These are phyloP conservation scores for Furnarius figulus DNA, from an alignment of 2,113 vertebrate species.

Conservation along the genomic window DNA sequence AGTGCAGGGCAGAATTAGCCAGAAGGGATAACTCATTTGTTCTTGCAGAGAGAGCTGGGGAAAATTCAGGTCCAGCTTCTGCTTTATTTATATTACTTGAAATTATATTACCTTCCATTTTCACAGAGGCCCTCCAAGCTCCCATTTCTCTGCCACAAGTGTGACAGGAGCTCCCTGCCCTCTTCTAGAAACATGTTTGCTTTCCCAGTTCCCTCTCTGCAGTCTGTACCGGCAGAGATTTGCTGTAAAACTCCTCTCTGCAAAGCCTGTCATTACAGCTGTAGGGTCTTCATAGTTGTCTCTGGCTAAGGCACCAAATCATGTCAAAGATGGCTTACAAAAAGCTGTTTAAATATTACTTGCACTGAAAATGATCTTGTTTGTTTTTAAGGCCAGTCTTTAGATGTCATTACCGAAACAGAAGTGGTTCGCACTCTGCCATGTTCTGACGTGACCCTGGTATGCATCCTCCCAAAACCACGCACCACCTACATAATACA, in stretches of 20 bases:
- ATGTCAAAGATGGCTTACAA: neutral
- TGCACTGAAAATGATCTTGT: neutral
- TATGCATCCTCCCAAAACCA: neutral
- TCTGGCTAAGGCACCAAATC: neutral
- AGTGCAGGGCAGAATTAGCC: neutral
- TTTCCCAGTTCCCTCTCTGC: neutral
- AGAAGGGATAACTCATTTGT: neutral
- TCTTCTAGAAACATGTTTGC: neutral
- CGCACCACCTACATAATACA: neutral
- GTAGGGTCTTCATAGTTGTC: neutral
- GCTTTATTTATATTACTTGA: neutral
- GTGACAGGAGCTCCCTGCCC: rapidly evolving
- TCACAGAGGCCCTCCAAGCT: neutral
- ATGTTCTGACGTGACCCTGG: constrained; percentile 40
- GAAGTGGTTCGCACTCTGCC: constrained; percentile 6
- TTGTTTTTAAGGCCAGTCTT: constrained; percentile 50
- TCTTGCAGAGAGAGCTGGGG: neutral
- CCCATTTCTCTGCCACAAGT: neutral
- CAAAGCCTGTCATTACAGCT: neutral
- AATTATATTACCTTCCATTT: neutral
- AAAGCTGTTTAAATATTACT: neutral
- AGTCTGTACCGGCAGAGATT: neutral
- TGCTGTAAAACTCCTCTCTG: neutral
- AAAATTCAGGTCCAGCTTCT: neutral
- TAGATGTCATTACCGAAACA: neutral